Evolutionary conservation across 2,797 vertebrate genomes (phyloP).

Genomic region (Adelosebastes latens): DNA sequence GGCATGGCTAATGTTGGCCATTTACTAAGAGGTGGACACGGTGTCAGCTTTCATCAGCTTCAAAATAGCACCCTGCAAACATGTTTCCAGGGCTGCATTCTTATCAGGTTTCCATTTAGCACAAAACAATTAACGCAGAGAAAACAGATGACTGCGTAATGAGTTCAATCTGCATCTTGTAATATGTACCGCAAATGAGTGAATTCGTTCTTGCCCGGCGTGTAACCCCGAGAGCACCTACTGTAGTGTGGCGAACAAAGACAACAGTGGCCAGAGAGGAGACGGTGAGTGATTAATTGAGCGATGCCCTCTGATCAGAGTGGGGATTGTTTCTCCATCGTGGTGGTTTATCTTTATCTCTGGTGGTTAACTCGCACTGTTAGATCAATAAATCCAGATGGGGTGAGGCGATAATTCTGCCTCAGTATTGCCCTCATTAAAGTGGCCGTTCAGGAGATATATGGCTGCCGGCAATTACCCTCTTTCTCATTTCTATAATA

Average conservation of each 20-base stretch:
- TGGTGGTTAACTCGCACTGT: conserved; percentile 60
- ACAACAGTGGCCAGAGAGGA: conserved; percentile 20
- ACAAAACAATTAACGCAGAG: conserved; percentile 46
- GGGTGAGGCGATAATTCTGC: conserved; percentile 61
- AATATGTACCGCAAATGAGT: conserved; percentile 21
- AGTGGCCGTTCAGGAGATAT: conserved; percentile 54
- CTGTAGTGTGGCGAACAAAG: conserved; percentile 49
- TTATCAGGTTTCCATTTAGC: conserved; percentile 58
- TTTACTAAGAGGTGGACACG: conserved; percentile 41
- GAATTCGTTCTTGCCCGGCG: not conserved
- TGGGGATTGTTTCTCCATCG: conserved; percentile 65
- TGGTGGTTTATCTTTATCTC: conserved; percentile 70
- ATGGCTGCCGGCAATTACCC: conserved; percentile 35
- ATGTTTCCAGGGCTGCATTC: conserved; percentile 27
- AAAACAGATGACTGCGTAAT: conserved; percentile 40
- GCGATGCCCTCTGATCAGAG: conserved; percentile 67
- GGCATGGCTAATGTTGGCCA: conserved; percentile 57
- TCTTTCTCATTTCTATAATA: conserved; percentile 49
- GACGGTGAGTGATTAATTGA: conserved; percentile 63
- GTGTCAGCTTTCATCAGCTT: conserved; percentile 66
- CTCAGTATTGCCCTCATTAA: conserved; percentile 65
- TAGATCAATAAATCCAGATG: conserved; percentile 72
- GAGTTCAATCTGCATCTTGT: conserved; percentile 54
- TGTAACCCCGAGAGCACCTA: conserved; percentile 10
- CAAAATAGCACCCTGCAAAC: conserved; percentile 44